phyloP scores from a whole-genome alignment of 1,140 invertebrate genomes.

The Metopolophium dirhodum region DNA sequence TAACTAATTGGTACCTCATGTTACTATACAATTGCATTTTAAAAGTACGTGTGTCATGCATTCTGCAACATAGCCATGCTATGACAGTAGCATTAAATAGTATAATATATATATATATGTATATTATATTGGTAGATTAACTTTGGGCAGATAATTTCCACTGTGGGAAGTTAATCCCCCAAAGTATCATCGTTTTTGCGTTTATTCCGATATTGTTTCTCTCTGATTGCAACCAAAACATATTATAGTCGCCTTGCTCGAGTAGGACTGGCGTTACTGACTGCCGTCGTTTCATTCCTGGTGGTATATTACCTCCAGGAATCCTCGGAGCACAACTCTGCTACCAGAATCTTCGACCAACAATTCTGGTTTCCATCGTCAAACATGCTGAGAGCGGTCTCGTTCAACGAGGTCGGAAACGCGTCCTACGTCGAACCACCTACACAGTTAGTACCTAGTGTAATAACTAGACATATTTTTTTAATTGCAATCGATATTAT shows the following conservation, averaged over 20 bases:
- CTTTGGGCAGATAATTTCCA: too few species aligned
- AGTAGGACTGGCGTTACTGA: constrained; percentile 4
- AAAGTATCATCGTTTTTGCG: too few species aligned
- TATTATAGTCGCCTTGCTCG: not conserved
- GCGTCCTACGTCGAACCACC: constrained; percentile 62
- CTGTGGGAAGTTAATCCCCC: too few species aligned
- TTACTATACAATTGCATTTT: too few species aligned
- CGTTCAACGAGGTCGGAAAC: constrained; percentile 60
- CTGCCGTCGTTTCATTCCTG: not conserved
- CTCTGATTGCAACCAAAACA: constrained; percentile 30
- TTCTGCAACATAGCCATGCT: too few species aligned
- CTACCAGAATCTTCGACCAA: constrained; percentile 18
- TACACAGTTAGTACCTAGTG: constrained; percentile 63
- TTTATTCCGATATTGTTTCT: not conserved
- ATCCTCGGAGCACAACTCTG: not conserved
- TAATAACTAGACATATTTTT: constrained; percentile 57
- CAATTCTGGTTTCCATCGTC: constrained; percentile 49
- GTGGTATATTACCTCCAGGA: not conserved
- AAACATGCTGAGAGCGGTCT: constrained; percentile 37
- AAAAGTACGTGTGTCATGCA: too few species aligned
- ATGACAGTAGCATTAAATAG: too few species aligned
- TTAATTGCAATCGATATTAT: too few species aligned
- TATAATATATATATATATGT: too few species aligned
- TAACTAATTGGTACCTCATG: too few species aligned
- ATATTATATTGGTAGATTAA: too few species aligned